Evolutionary conservation across 2,113 vertebrate genomes (phyloP), one percentile per base, ranked within the genome.

Genomic region (Elanus axillaris): DNA sequence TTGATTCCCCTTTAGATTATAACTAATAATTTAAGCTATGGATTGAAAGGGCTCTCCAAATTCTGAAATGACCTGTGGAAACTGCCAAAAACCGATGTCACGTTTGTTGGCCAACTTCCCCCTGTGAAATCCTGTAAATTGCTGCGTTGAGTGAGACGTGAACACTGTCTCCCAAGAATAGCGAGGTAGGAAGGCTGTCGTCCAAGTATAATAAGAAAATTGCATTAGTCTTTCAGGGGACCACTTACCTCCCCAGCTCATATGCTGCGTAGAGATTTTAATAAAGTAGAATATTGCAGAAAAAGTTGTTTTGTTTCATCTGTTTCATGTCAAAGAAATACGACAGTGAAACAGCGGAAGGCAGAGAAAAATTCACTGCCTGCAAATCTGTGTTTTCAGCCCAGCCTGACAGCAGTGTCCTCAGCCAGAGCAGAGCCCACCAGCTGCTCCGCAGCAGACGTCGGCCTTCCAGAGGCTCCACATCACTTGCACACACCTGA

Each of bases 171-270:
- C 96, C 85, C 77, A 90, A 76, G 94, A 90, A 95, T 1, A 88
- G 81, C 0, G 29, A 97, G 78, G 92, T 11, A 89, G 76, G 52
- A 87, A 80, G 92, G 92, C 85, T 96, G 85, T 69, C 5, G 12
- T 96, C 95, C 96, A 97, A 97, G 81, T 19, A 88, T 67, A 97
- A 96, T 72, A 93, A 93, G 71, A 95, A 72, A 94, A 78, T 6
- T 96, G 85, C 67, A 47, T 91, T 67, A 90, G 84, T 76, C 93
- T 96, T 97, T 82, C 96, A 96, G 59, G 89, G 94, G 97, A 97
- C 82, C 85, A 93, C 81, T 97, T 93, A 90, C 85, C 84, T 97
- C 93, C 94, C 71, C 74, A 86, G 81, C 89, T 95, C 71, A 58
- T 81, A 91, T 1, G 23, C 67, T 94, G 85, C 5, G 2, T 0